A percentile compares a stretch with the other conserved stretches of the same genome.
Evolutionary conservation across 2,113 vertebrate genomes (phyloP).

Genomic region (Hemiscyllium ocellatum): DNA sequence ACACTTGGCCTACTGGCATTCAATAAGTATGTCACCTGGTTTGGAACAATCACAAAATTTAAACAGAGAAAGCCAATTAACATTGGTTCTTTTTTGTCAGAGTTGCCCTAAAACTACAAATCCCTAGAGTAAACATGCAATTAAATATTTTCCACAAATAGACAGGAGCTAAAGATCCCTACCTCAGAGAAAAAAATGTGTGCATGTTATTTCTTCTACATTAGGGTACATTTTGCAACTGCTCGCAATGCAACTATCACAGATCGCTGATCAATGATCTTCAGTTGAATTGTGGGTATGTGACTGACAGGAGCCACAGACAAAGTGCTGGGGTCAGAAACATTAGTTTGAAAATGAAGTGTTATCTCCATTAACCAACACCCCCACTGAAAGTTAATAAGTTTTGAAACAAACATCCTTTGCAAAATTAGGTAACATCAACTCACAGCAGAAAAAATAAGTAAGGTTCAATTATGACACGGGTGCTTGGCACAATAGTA

Average conservation of each 20-base stretch:
- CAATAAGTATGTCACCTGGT: neutral
- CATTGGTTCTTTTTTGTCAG: neutral
- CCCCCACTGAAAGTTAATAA: neutral
- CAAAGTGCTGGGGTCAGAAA: constrained; percentile 8
- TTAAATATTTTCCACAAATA: constrained; percentile 22
- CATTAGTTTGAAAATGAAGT: neutral
- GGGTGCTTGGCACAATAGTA: neutral
- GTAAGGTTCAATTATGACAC: neutral
- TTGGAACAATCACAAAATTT: neutral
- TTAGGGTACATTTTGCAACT: neutral
- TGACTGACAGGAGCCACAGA: constrained; percentile 7
- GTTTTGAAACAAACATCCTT: neutral
- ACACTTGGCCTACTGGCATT: too few relatives aligned
- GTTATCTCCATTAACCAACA: neutral
- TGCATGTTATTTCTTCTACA: neutral
- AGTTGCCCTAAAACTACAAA: neutral
- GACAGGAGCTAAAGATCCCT: neutral
- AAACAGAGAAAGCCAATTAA: neutral
- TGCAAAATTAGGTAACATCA: neutral
- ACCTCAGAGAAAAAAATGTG: neutral
- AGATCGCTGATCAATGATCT: neutral
- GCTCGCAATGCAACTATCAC: neutral
- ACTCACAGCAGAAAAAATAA: neutral
- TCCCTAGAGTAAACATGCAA: neutral
- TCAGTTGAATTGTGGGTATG: neutral